phyloP scores from a whole-genome alignment of 2,113 vertebrate genomes.

The Archilochus colubris region DNA sequence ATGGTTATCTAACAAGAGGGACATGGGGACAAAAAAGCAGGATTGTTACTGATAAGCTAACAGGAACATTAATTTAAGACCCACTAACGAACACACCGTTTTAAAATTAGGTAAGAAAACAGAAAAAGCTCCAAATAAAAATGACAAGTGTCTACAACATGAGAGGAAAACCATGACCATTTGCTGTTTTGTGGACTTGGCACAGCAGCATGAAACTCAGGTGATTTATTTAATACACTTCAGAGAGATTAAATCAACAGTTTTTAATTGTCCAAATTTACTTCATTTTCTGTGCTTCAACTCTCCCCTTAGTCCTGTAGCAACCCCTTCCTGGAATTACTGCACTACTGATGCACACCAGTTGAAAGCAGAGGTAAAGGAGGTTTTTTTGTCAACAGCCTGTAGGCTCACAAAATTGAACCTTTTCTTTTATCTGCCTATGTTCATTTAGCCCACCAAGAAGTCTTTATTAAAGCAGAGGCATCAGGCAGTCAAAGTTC shows the following conservation, averaged over 20 bases:
- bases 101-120: background rate
- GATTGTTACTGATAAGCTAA: background rate
- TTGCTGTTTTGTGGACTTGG: background rate
- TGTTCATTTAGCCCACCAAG: conserved; percentile 89
- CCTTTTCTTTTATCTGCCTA: conserved; percentile 86
- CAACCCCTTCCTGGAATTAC: conserved; percentile 15
- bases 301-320: background rate
- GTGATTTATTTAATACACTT: background rate
- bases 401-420: conserved; percentile 85
- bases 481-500: conserved; percentile 87
- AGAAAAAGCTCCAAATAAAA: background rate
- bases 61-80: background rate
- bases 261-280: background rate
- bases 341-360: conserved; percentile 20
- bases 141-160: background rate
- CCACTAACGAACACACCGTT: background rate
- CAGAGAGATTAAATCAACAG: background rate
- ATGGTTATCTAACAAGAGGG: background rate
- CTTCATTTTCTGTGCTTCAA: background rate
- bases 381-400: conserved; percentile 82
- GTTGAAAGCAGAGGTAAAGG: conserved; percentile 77
- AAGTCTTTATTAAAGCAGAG: conserved; percentile 87
- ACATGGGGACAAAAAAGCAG: background rate
- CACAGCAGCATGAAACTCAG: background rate
- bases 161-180: background rate